Base-by-base conservation (phyloP, 2,888 invertebrate species). In the Tiliacea citrago region DNA sequence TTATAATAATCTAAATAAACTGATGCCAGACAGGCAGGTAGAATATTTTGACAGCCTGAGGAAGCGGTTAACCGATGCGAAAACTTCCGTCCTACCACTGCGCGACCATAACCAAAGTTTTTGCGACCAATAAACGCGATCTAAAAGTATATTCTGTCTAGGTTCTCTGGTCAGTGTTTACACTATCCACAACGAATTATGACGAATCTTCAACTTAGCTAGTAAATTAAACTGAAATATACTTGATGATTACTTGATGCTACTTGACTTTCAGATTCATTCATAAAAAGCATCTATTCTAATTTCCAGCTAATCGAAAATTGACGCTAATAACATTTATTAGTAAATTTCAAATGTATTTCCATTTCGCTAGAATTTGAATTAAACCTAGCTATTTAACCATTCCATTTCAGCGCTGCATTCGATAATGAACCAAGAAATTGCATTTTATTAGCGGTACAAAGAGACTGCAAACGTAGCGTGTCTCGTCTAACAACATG, bases 361-460 rank as follows among this genome's bases (percentile, higher is more conserved):
- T 29, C 6, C 16, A 47, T 9, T 47, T 39, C 16, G 2, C 18
- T 75, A 53, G 3, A 62, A 47, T 21, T n/a, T 53, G 21, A 77
- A 68, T 21, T 7, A 18, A 58, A 35, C 16, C 6, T 29, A 39
- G n/a, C 35, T 35, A 49, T 60, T 29, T n/a, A 18, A 47, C 16
- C 3, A 24, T 71, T 53, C 24, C 35, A 51, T 51, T 77, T 57
- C 42, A 18, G 21, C 6, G 13, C 35, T 29, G 42, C 58, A 53
- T 35, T 51, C 10, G 9, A 24, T 66, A 55, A 73, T 29, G 57
- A 45, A 70, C 62, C 18, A n/a, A n/a, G n/a, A 21, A 68, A 62
- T 49, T 35, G 35, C 47, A 39, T 21, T 39, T 16, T 16, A 39
- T 39, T 29, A 42, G 18, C 24, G n/a, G 4, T 16, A 24, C 49